Evolutionary conservation across 1,140 invertebrate species (phyloP).

Genomic region (Drosophila repletoides): DNA sequence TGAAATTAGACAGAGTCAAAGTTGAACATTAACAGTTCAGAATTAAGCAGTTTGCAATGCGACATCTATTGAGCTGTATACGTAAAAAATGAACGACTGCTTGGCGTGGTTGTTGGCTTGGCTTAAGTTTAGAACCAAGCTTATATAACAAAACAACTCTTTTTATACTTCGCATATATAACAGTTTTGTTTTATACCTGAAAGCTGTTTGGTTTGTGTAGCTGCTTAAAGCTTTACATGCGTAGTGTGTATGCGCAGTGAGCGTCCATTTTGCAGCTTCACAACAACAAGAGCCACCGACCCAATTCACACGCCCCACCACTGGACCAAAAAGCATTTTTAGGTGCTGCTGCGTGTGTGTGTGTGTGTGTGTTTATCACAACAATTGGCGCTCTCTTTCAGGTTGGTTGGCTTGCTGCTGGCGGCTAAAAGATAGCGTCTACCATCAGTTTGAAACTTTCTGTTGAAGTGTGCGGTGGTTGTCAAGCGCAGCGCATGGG

Average conservation of each 20-base stretch:
- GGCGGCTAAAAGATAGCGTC: constrained; percentile 50
- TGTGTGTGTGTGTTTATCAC: constrained; percentile 53
- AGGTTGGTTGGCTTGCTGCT: not conserved
- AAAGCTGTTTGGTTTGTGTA: not conserved
- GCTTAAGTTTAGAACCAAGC: not conserved
- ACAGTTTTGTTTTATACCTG: too few species aligned
- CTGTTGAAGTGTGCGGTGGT: constrained; percentile 70
- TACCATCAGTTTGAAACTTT: constrained; percentile 63
- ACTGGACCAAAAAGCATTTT: constrained; percentile 43
- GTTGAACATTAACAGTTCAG: too few species aligned
- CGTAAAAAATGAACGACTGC: not conserved
- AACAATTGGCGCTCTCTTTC: constrained; percentile 48
- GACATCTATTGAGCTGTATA: not conserved
- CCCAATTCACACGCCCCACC: constrained; percentile 31
- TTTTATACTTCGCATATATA: too few species aligned
- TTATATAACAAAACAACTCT: too few species aligned
- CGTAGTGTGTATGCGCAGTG: constrained; percentile 43
- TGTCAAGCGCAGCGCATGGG: constrained; percentile 44
- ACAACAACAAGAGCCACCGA: constrained; percentile 17
- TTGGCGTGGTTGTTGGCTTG: not conserved
- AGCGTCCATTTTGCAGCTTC: constrained; percentile 42
- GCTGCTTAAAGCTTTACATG: not conserved
- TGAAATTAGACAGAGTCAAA: too few species aligned
- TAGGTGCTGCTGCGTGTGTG: constrained; percentile 12
- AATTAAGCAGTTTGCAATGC: not conserved